A percentile compares a stretch with the other conserved stretches of the same genome.
phyloP scores from a whole-genome alignment of 2,888 invertebrate species.

The Drosophila borborema region DNA sequence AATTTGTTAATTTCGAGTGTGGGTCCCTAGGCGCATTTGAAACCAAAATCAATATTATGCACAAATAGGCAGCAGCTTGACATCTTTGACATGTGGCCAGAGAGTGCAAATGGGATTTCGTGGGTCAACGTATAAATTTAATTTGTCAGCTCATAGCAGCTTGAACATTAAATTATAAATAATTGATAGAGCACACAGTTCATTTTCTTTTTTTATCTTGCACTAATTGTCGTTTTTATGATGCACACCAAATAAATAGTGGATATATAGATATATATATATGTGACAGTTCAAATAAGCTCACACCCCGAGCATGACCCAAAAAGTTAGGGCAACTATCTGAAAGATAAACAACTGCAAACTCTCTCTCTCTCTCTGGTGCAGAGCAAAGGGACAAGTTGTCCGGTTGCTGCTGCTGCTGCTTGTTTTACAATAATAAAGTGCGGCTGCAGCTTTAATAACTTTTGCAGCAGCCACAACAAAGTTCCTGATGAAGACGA shows the following conservation, averaged over 20 bases:
- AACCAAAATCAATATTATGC: slow-evolving; percentile 69
- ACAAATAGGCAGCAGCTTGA: slow-evolving; percentile 68
- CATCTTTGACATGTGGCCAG: slow-evolving; percentile 65
- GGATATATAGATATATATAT: not conserved
- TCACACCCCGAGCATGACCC: slow-evolving; percentile 29
- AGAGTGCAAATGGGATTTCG: slow-evolving; percentile 37
- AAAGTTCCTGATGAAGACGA: slow-evolving; percentile 56
- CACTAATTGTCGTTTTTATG: slow-evolving; percentile 19
- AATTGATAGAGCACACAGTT: slow-evolving; percentile 30
- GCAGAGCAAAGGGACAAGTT: slow-evolving; percentile 47
- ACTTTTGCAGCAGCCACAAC: slow-evolving; percentile 60
- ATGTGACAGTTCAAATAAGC: slow-evolving; percentile 19
- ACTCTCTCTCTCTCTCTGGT: slow-evolving; percentile 10
- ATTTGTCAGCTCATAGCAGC: slow-evolving; percentile 40
- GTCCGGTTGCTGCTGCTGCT: slow-evolving; percentile 33
- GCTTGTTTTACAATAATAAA: slow-evolving; percentile 74
- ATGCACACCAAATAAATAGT: slow-evolving; percentile 1
- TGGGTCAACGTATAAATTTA: slow-evolving; percentile 41
- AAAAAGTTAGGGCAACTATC: slow-evolving; percentile 58
- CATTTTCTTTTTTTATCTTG: not conserved
- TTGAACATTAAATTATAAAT: slow-evolving; percentile 47
- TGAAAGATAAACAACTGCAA: slow-evolving; percentile 69
- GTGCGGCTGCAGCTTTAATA: slow-evolving; percentile 76
- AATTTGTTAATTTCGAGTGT: slow-evolving; percentile 45
- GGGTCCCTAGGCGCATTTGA: slow-evolving; percentile 51